Evolutionary conservation across 2,113 vertebrate genomes (phyloP), one percentile per base, ranked within the genome.

Genomic region (Sprattus sprattus): DNA sequence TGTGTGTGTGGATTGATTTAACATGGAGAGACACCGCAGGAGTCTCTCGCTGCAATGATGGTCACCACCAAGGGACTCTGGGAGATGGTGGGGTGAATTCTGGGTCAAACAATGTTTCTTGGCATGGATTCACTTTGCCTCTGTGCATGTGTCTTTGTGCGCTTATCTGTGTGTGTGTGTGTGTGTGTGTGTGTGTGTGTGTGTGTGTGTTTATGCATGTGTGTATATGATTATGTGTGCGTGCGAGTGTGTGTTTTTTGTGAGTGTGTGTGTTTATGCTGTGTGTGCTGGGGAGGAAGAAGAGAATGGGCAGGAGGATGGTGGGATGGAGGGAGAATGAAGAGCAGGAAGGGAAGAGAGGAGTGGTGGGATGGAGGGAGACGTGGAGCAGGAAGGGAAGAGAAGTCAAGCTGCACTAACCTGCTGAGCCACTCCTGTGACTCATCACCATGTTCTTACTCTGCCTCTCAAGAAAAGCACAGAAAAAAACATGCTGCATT

Each of bases 101-200:
- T 47, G 71, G 60, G 83, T 86, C 85, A 86, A 28, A 44, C 52
- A 45, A 25, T 67, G 86, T 50, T 86, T 85, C 18, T 52, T 81
- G 83, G 49, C 80, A 54, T 67, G 32, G 28, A 82, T 57, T 47
- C 39, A 32, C 20, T 15, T 44, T 46, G 44, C 82, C 49, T 75
- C 32, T 57, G 64, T 67, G 22, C 25, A 10, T 67, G 64, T 67
- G 64, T 67, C n/a, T 67, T 1, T 11, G n/a, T 67, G 28, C 1
- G 32, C 13, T 20, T 39, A 11, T 44, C 13, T 39, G 32, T 39
- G 25, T 15, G 10, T 78, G 71, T 3, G 15, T 13, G 10, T 39
- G 32, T 39, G 71, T 39, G 71, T 39, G 25, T 16, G 71, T 78
- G 71, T 15, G 71, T 16, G 2, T 32, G 2, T 16, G 71, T 39